phyloP scores from a whole-genome alignment of 2,113 vertebrate genomes.

The Arizona elegans region DNA sequence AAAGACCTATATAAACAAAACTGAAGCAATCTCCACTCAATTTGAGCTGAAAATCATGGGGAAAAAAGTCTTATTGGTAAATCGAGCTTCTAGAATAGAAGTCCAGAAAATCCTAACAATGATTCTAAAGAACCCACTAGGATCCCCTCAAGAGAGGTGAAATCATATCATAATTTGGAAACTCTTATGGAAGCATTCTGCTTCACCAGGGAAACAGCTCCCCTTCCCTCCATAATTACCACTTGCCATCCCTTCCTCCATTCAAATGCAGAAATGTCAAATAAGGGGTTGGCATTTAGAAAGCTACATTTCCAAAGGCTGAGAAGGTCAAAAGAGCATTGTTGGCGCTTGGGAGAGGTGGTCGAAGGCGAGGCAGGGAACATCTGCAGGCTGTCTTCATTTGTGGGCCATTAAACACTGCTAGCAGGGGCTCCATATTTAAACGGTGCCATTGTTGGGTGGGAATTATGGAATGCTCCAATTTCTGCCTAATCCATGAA shows the following conservation, averaged over 20 bases:
- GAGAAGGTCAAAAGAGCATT: background rate
- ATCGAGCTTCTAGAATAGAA: background rate
- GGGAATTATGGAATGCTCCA: background rate
- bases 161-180: background rate
- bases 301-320: background rate
- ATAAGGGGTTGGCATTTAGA: background rate
- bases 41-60: slow-evolving; percentile 12
- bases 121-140: background rate
- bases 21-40: background rate
- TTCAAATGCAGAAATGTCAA: background rate
- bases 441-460: background rate
- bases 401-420: background rate
- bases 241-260: background rate
- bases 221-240: background rate
- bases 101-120: background rate
- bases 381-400: background rate
- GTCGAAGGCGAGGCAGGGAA: background rate
- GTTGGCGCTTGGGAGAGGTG: background rate
- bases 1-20: background rate
- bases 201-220: background rate
- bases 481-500: background rate
- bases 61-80: background rate
- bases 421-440: background rate
- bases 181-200: background rate
- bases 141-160: background rate